Base-by-base conservation (phyloP, 2,888 invertebrate genomes). In the Napeogenes sylphis region DNA sequence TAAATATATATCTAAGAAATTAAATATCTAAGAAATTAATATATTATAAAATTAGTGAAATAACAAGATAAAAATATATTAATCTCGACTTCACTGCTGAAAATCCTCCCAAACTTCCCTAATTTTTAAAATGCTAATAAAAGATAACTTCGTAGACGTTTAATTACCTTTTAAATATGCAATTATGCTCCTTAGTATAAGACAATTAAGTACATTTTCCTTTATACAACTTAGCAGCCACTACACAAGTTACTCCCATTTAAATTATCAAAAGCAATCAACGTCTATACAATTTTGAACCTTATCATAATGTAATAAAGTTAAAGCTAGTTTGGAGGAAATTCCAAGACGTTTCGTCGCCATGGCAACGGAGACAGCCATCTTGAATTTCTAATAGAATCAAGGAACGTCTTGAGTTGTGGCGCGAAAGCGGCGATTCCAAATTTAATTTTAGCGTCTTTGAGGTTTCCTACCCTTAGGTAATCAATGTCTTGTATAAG, bases 401-500 rank as follows among this genome's bases (percentile, higher is more conserved):
- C 81, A 76, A 58, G 73, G 74, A 87, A 82, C 85, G 83, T 89
- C 90, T 87, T 87, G 85, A 81, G 79, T 83, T 87, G 89, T 73
- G 86, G 87, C 82, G 75, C 78, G 70, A 82, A 82, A 82, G 84
- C 83, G 80, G 70, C 73, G 75, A 78, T 81, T 77, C 75, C 61
- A 75, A 83, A 85, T 83, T 82, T 71, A 79, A 87, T 88, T 84
- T 78, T 55, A 61, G 67, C 73, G 75, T 77, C 83, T 84, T 83
- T 84, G 87, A 82, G 87, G 88, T 86, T 80, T 75, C 65, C 70
- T 68, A 62, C 71, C 65, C 68, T 67, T 74, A 79, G 42, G 42
- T 42, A 42, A 42, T 42, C 42, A 42, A 42, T 42, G 42, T 42
- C 42, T 42, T 42, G 38, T 38, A 42, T 42, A 42, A 42, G 42